Percentiles rank a stretch among this genome's conserved stretches.
These are phyloP conservation scores for Tetramorium alpestre DNA, from an alignment of 1,140 invertebrate genomes.

Conservation along the genomic window DNA sequence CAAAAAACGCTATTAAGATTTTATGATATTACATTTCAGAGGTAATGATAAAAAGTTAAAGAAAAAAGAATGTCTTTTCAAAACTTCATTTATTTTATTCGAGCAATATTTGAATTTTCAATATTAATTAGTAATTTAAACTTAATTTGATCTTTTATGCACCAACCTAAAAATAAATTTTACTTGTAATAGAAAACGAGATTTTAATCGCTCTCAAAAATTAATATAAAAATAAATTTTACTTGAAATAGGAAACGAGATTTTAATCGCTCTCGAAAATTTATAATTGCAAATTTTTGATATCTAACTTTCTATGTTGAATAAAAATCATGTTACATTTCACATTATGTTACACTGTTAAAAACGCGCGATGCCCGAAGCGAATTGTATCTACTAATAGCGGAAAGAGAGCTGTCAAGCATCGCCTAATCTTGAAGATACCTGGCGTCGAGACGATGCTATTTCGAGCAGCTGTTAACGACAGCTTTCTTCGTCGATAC, in stretches of 20 bases:
- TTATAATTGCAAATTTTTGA: neutral
- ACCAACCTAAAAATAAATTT: neutral
- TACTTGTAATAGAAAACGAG: neutral
- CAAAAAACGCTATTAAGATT: neutral
- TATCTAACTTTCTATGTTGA: neutral
- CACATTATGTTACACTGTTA: neutral
- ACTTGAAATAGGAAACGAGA: neutral
- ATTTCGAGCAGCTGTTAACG: slow-evolving; percentile 8
- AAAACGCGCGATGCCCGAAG: neutral
- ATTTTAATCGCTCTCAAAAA: neutral
- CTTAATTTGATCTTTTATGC: neutral
- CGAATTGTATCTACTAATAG: neutral
- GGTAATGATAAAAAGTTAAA: neutral
- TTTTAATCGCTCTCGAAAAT: neutral
- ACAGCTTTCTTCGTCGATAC: slow-evolving; percentile 22
- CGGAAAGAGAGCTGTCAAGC: neutral
- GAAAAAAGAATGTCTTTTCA: neutral
- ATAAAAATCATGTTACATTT: neutral
- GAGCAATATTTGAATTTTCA: neutral
- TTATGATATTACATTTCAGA: neutral
- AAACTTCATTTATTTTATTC: neutral
- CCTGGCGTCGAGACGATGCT: neutral
- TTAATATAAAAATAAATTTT: neutral
- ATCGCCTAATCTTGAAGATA: neutral
- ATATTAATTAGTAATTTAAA: neutral